Conservation (phyloP, 2,888 invertebrate genomes). For the Synanthedon formicaeformis region DNA sequence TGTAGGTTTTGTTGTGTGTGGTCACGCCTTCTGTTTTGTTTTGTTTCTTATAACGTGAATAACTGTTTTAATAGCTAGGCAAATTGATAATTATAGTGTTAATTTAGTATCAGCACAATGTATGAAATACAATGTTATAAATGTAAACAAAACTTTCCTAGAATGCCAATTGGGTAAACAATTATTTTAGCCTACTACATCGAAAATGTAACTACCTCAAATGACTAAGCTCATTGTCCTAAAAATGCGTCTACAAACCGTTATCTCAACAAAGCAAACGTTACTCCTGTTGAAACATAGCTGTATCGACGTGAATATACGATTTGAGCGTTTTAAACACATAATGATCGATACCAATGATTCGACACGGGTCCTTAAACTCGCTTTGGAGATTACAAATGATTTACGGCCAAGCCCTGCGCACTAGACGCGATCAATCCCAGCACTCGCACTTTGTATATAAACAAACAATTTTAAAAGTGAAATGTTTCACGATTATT, state of each 20-base stretch:
- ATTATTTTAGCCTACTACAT: constrained; percentile 15
- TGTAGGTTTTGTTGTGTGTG: no score
- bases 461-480: constrained; percentile 9
- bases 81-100: no score
- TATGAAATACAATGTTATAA: no score
- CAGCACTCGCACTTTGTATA: constrained; percentile 9
- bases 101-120: no score
- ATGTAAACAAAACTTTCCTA: no score
- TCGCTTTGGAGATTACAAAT: constrained; percentile 32
- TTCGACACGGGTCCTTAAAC: constrained; percentile 35
- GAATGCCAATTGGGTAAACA: constrained; percentile 13
- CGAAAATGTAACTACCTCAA: constrained; percentile 3
- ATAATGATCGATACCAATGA: constrained; percentile 47
- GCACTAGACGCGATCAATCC: constrained; percentile 14
- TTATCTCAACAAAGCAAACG: constrained; percentile 57
- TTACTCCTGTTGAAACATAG: constrained; percentile 42
- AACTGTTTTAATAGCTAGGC: no score
- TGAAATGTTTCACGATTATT: constrained; percentile 1
- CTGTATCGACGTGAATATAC: constrained; percentile 37
- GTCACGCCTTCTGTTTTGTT: no score
- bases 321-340: constrained; percentile 26
- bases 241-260: constrained; percentile 57
- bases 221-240: constrained; percentile 62
- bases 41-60: no score
- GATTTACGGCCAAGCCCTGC: constrained; percentile 25